Percentiles rank a stretch among this genome's conserved stretches.
These are phyloP conservation scores for Conus betulinus DNA, from an alignment of 1,140 invertebrate genomes.

Conservation along the genomic window DNA sequence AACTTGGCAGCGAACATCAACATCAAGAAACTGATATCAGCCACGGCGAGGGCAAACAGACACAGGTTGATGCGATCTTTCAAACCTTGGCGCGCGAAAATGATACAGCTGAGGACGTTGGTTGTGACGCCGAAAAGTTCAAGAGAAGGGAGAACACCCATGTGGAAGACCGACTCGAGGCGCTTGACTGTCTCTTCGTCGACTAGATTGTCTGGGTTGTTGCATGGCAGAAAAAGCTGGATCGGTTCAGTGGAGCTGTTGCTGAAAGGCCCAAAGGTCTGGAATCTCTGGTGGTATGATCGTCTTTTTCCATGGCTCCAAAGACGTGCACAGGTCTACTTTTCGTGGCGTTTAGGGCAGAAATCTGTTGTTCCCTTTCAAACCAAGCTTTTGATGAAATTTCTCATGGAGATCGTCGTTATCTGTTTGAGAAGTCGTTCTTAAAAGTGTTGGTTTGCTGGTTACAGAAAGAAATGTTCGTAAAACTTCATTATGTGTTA, in stretches of 20 bases:
- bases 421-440: no score
- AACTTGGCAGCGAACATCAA: slow-evolving; percentile 16
- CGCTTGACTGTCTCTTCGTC: neutral
- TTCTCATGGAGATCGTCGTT: no score
- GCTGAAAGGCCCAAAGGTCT: neutral
- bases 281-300: no score
- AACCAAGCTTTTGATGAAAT: no score
- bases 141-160: neutral
- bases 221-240: slow-evolving; percentile 2
- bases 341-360: no score
- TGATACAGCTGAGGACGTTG: slow-evolving; percentile 24
- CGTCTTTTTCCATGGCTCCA: no score
- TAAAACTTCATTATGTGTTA: no score
- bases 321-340: no score
- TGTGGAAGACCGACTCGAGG: neutral
- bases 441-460: no score
- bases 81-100: slow-evolving; percentile 22
- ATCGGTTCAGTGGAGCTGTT: neutral
- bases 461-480: no score
- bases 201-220: slow-evolving; percentile 19
- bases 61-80: slow-evolving; percentile 23
- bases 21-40: slow-evolving; percentile 6
- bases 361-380: no score
- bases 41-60: slow-evolving; percentile 21
- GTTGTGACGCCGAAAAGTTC: slow-evolving; percentile 22